Percentiles rank a stretch among this genome's conserved stretches.
These are phyloP conservation scores for Psix sp. DNA, from an alignment of 1,140 invertebrate species.

Conservation along the genomic window DNA sequence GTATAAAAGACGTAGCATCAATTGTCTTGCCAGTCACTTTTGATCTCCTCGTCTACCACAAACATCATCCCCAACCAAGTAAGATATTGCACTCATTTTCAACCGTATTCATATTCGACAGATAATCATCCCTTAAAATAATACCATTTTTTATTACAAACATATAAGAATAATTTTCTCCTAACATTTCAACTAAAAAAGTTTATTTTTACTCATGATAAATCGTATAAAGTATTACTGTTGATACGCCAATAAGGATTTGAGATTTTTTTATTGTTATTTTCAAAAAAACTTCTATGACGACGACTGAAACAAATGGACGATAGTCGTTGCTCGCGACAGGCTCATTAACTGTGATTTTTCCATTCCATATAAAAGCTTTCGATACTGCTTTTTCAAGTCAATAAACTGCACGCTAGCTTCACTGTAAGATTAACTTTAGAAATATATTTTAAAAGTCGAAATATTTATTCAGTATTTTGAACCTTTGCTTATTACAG, in stretches of 20 bases:
- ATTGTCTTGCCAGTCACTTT: slow-evolving; percentile 44
- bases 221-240: neutral
- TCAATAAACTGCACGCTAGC: slow-evolving; percentile 44
- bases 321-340: slow-evolving; percentile 62
- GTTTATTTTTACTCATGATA: too few relatives aligned
- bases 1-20: slow-evolving; percentile 37
- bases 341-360: slow-evolving; percentile 62
- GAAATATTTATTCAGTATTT: neutral
- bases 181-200: too few relatives aligned
- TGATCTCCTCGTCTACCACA: too few relatives aligned
- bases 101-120: too few relatives aligned
- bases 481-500: neutral
- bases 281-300: slow-evolving; percentile 9
- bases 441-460: neutral
- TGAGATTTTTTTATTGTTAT: neutral
- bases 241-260: too few relatives aligned
- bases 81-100: too few relatives aligned
- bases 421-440: neutral
- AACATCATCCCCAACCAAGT: too few relatives aligned
- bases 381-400: slow-evolving; percentile 36
- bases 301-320: slow-evolving; percentile 20
- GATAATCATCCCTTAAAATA: too few relatives aligned
- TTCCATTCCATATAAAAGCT: slow-evolving; percentile 68
- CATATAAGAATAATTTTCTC: too few relatives aligned
- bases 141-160: too few relatives aligned